A percentile compares a stretch with the other conserved stretches of the same genome.
These are phyloP conservation scores for Laterallus jamaicensis DNA, from an alignment of 2,113 vertebrate species.

Conservation along the genomic window DNA sequence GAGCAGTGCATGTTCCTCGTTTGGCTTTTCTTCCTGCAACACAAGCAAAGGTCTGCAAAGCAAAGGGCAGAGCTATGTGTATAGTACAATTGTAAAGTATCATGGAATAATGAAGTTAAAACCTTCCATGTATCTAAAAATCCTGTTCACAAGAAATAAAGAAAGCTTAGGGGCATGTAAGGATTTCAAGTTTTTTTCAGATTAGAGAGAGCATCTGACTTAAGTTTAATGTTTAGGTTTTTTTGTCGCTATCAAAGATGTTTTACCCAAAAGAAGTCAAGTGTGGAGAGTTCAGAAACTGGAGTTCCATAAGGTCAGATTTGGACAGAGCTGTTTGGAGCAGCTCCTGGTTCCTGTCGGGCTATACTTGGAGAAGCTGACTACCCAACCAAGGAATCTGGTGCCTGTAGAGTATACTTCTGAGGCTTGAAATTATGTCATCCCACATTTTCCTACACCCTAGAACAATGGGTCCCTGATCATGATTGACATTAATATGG, in stretches of 20 bases:
- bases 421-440: background rate
- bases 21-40: background rate
- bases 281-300: background rate
- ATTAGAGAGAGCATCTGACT: background rate
- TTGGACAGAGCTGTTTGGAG: background rate
- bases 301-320: background rate
- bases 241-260: background rate
- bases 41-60: background rate
- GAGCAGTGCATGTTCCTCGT: background rate
- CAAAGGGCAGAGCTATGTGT: background rate
- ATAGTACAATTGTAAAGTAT: background rate
- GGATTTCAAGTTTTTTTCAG: background rate
- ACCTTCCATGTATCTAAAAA: background rate
- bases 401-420: background rate
- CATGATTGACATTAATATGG: background rate
- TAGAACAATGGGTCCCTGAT: conserved; percentile 22
- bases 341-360: background rate
- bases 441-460: background rate
- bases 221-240: fast-evolving
- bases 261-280: background rate
- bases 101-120: background rate
- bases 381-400: background rate
- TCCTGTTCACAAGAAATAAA: background rate
- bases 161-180: background rate
- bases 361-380: background rate